A percentile compares a stretch with the other conserved stretches of the same genome.
Conservation (phyloP, 2,113 vertebrate genomes). For the Baryphthengus martii region DNA sequence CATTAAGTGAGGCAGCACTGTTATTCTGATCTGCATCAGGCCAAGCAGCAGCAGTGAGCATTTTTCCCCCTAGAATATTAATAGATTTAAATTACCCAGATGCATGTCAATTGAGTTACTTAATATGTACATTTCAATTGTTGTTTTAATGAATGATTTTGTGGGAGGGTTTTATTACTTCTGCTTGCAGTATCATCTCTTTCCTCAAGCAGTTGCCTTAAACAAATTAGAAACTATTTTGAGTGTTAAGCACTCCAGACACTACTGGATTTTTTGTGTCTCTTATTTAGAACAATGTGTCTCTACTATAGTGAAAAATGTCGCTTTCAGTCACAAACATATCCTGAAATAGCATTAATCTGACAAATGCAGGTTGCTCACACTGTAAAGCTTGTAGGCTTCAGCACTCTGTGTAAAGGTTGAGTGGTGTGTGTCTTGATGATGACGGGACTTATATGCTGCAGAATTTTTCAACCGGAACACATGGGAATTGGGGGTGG, state of each 20-base stretch:
- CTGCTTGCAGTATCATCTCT: background rate
- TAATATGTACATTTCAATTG: slow-evolving; percentile 19
- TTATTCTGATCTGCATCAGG: background rate
- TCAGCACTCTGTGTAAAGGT: background rate
- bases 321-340: background rate
- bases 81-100: slow-evolving; percentile 9
- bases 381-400: background rate
- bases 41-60: background rate
- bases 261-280: background rate
- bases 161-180: background rate
- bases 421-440: background rate
- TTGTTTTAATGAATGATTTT: slow-evolving; percentile 13
- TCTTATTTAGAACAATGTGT: background rate
- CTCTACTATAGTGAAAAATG: background rate
- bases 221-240: background rate
- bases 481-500: background rate
- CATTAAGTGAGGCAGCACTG: background rate
- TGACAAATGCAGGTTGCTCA: background rate
- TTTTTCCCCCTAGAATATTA: slow-evolving; percentile 5
- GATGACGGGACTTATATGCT: background rate
- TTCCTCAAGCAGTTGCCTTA: background rate
- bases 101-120: background rate
- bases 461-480: background rate
- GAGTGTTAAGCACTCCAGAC: background rate
- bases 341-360: background rate